Evolutionary conservation across 2,888 invertebrate species (phyloP), one percentile per base, ranked within the genome.

Genomic region (Stenodera caucasica): DNA sequence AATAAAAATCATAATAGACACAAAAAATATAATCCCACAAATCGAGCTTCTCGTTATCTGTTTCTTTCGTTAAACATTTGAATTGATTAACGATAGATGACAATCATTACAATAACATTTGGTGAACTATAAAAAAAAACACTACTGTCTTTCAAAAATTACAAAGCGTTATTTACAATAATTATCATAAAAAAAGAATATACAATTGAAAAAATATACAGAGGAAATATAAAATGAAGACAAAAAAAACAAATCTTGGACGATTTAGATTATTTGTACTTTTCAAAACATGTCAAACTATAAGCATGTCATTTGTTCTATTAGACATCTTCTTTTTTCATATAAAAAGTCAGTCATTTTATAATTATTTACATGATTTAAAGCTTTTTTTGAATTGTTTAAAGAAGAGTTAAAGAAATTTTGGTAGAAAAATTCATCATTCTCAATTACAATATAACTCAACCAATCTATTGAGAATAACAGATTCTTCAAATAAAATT

Each of bases 251-350:
- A 66, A 53, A 60, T 62, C 59, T 59, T 55, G 63, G 57, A 63
- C 63, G 64, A 62, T 62, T 60, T 56, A 49, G 61, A 63, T 60
- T 66, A 65, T 70, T 70, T 70, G 70, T 70, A 70, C 70, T 63
- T 62, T 67, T 29, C 53, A 53, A n/a, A 53, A 58, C 66, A 66
- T 68, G 64, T 74, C 75, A 75, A 75, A 76, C 76, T 75, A 76
- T 74, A 75, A 75, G 75, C 75, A 75, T 64, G 58, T 61, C 60
- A 64, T 65, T 61, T 60, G 59, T 66, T 65, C 57, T 57, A 64
- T 67, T 69, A 68, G 65, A 69, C 67, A 61, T 61, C 67, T 68
- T 64, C 64, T 65, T 67, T 65, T 66, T 61, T 57, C 64, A 59
- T 58, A 67, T 65, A 67, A 70, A 67, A 68, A 67, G 66, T 69